Base-by-base conservation (phyloP, 2,888 invertebrate species). In the Eucriotettix oculatus region DNA sequence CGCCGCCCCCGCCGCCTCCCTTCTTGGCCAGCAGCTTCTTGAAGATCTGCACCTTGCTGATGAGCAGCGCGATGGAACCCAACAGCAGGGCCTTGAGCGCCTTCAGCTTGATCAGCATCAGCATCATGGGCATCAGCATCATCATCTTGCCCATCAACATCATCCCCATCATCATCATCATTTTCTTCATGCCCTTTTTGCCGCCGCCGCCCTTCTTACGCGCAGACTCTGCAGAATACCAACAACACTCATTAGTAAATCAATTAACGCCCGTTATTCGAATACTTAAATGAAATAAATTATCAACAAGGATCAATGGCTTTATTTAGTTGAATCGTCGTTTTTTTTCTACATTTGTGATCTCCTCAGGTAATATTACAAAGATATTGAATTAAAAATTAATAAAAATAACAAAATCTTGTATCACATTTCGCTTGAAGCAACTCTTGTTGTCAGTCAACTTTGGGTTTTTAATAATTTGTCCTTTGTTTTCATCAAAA, bases 201-300 rank as follows among this genome's bases (percentile, higher is more conserved):
- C 78, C 78, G 79, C 81, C 81, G 79, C 80, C 79, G 79, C 81
- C 81, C 74, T 80, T 80, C 63, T 79, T 80, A 2, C 70, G 71
- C 1, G 71, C 70, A 10, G 55, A 48, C 9, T 48, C 48, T 48
- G 40, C 10, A 56, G 29, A 40, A 52, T 29, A 58, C 40, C 48
- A 48, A 16, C 7, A n/a, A 10, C 2, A 29, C 29, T 5, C 29
- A 29, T n/a, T n/a, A n/a, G n/a, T n/a, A n/a, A n/a, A n/a, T n/a
- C n/a, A n/a, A n/a, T n/a, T n/a, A n/a, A n/a, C n/a, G n/a, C n/a
- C n/a, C n/a, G n/a, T n/a, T n/a, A n/a, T n/a, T n/a, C n/a, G 48
- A 48, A 48, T n/a, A 48, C 48, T 10, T 14, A 48, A 48, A 48
- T 48, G 48, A 48, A 48, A 7, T n/a, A n/a, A n/a, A n/a, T n/a